Base-by-base conservation (phyloP, 2,888 invertebrate genomes). In the Augochlorella aurata region DNA sequence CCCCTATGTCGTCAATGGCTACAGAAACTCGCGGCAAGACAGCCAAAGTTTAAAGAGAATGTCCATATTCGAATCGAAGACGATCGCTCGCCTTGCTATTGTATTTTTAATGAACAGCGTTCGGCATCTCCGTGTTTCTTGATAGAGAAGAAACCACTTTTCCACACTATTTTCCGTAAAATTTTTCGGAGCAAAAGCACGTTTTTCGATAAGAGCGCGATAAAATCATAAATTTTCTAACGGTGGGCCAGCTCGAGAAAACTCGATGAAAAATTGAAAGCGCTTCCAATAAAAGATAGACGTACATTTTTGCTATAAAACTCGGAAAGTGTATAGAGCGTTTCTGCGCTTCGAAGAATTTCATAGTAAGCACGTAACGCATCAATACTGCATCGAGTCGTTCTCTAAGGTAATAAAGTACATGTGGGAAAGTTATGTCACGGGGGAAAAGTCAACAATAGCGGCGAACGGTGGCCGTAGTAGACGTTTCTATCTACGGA, bases 71-170 rank as follows among this genome's bases (percentile, higher is more conserved):
- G 68, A 69, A 52, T 14, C 58, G 44, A 12, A 12, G 63, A 71
- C 71, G 76, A 72, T 77, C 79, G 78, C 78, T 79, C 70, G 74
- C 79, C 77, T 72, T 79, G 68, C 18, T 75, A 77, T 38, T 74
- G 70, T 88, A 88, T 88, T 86, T 88, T 88, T 88, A 88, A 79
- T 87, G 73, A 79, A 70, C 69, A 58, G 61, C 54, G 52, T 74
- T 74, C 80, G 67, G 54, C 71, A 69, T 58, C 71, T 58, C 58
- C 58, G 66, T 72, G n/a, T 67, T 66, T 61, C 21, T 68, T 68
- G 49, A 18, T 47, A 54, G 61, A 73, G 47, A 45, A 69, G 74
- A 67, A 66, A 76, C 73, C 44, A 68, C 14, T 61, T 76, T 7
- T 74, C 52, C 8, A 54, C 18, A 14, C 10, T 52, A 16, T 14